phyloP scores from a whole-genome alignment of 1,140 invertebrate genomes.

The Samia ricini region DNA sequence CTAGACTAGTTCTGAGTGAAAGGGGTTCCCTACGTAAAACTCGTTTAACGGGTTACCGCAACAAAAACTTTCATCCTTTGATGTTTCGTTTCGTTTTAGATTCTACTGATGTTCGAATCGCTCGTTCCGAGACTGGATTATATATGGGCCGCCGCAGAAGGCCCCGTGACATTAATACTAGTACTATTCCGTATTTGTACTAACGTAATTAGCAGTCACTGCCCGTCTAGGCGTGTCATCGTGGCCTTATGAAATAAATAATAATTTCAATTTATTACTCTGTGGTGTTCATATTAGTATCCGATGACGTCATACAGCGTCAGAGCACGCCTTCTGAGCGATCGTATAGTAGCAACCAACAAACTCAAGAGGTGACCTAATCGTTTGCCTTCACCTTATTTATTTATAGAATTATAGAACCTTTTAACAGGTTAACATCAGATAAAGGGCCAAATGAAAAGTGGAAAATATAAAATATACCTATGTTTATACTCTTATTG shows the following conservation, averaged over 20 bases:
- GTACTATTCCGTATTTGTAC: neutral
- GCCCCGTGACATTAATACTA: neutral
- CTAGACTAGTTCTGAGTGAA: constrained; percentile 49
- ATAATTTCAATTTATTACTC: constrained; percentile 1
- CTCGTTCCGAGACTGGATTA: neutral
- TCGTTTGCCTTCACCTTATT: constrained; percentile 34
- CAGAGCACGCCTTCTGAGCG: constrained; percentile 11
- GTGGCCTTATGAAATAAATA: constrained; percentile 4
- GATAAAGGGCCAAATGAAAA: neutral
- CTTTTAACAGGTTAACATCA: constrained; percentile 14
- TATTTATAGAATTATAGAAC: constrained; percentile 22
- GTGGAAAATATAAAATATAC: neutral
- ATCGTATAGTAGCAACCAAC: constrained; percentile 13
- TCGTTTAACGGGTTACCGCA: constrained; percentile 43
- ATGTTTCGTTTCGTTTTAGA: constrained; percentile 29
- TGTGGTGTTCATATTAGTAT: constrained; percentile 2
- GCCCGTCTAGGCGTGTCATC: constrained; percentile 2
- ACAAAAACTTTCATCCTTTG: constrained; percentile 45
- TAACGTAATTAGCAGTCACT: neutral
- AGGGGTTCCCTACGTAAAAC: constrained; percentile 56
- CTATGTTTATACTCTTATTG: neutral
- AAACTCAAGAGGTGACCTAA: constrained; percentile 32
- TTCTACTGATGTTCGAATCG: constrained; percentile 14
- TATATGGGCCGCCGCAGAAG: neutral
- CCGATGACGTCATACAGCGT: neutral